Conservation (phyloP, 2,113 vertebrate genomes). For the Ibidorhyncha struthersii region DNA sequence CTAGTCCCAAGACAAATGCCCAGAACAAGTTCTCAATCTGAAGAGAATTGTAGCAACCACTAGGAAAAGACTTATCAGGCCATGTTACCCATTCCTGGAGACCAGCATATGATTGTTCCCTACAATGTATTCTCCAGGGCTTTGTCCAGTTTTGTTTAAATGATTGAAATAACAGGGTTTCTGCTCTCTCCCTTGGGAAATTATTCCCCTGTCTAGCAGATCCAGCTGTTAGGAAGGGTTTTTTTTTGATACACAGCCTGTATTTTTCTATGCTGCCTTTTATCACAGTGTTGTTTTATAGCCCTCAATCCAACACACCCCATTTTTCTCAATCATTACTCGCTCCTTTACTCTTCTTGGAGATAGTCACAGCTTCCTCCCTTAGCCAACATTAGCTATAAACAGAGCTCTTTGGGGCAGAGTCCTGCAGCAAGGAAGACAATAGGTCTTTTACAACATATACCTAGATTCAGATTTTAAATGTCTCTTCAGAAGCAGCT, state of each 20-base stretch:
- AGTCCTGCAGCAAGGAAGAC: not conserved
- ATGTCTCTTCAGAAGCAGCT: not conserved
- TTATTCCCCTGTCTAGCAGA: not conserved
- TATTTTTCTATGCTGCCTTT: slow-evolving; percentile 2
- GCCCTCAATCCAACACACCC: not conserved
- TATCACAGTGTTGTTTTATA: not conserved
- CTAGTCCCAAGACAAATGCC: slow-evolving; percentile 39
- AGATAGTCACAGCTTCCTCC: not conserved
- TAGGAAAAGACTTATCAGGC: slow-evolving; percentile 39
- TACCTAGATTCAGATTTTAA: not conserved
- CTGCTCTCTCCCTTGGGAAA: slow-evolving; percentile 26
- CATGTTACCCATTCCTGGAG: not conserved
- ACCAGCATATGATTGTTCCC: not conserved
- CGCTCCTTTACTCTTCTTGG: not conserved
- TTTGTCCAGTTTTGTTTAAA: slow-evolving; percentile 61
- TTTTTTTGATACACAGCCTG: slow-evolving; percentile 16
- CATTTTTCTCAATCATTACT: not conserved
- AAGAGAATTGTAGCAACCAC: not conserved
- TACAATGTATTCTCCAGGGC: slow-evolving; percentile 35
- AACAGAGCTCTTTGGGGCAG: not conserved
- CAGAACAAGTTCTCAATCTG: slow-evolving; percentile 36
- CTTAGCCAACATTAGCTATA: not conserved
- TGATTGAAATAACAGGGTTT: slow-evolving; percentile 46
- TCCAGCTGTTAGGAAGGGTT: not conserved
- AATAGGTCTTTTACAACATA: not conserved